phyloP scores from a whole-genome alignment of 1,140 invertebrate species.

The Zophobas morio region DNA sequence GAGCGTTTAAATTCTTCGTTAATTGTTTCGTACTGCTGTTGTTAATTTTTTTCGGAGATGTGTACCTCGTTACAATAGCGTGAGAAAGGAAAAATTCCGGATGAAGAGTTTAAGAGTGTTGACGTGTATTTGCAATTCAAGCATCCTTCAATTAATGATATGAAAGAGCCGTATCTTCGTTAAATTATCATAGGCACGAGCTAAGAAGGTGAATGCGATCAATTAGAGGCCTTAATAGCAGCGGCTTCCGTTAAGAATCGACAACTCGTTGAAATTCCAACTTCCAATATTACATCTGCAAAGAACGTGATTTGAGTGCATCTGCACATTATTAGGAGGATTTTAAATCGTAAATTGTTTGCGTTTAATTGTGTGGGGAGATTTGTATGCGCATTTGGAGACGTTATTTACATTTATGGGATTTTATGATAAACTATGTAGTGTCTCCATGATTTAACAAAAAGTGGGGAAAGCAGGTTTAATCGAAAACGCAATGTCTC shows the following conservation, averaged over 20 bases:
- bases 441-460: no score
- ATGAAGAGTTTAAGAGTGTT: slow-evolving; percentile 35
- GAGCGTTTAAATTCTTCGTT: background rate
- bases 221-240: slow-evolving; percentile 36
- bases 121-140: slow-evolving; percentile 41
- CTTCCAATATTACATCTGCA: slow-evolving; percentile 25
- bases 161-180: slow-evolving; percentile 27
- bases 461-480: no score
- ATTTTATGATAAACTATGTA: no score
- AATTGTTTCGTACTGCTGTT: background rate
- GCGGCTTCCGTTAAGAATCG: slow-evolving; percentile 10
- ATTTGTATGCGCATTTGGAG: no score
- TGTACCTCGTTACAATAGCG: slow-evolving; percentile 8
- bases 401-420: no score
- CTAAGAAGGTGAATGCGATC: slow-evolving; percentile 34
- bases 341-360: background rate
- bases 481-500: no score
- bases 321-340: slow-evolving; percentile 11
- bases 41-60: background rate
- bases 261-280: slow-evolving; percentile 15
- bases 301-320: slow-evolving; percentile 26
- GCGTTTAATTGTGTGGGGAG: no score
- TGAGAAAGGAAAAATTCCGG: slow-evolving; percentile 12
- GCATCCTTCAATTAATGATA: slow-evolving; percentile 30
- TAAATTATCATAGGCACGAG: slow-evolving; percentile 41